Base-by-base conservation (phyloP, 2,888 invertebrate genomes). In the Pimpla rufipes region DNA sequence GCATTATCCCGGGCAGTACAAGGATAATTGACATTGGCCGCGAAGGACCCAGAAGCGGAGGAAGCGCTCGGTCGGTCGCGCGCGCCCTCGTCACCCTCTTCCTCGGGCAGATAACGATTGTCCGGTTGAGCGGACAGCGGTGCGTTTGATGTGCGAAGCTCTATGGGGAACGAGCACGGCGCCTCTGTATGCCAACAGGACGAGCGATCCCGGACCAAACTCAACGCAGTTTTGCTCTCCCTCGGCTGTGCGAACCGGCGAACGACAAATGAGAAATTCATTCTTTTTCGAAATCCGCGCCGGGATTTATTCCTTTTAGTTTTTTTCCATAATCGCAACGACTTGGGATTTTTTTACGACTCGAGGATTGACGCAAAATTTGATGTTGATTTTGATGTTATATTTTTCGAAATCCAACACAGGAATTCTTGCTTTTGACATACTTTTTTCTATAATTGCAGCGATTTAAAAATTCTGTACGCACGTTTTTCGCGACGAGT, bases 61-160 rank as follows among this genome's bases (percentile, higher is more conserved):
- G 87, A 87, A 85, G 87, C 87, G 86, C 79, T 57, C 82, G 85
- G 29, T 29, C 29, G 29, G 29, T 29, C 84, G 84, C 81, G 74
- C 85, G 78, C 47, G 81, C 78, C 79, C 11, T 8, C 78, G 45
- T 83, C 79, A 78, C 79, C 82, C 23, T 73, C 57, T 55, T 81
- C 67, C 57, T 45, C 21, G 42, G 79, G 81, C 80, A 92, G 92
- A 92, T 92, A 92, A 90, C 90, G 91, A 92, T 92, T 91, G 88
- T 89, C 87, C 89, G 89, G 87, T 87, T 84, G 89, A 88, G 76
- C 81, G 87, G 75, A 83, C 62, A 77, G 90, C 91, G 91, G 91
- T 86, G 10, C 85, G 85, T 92, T 92, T 91, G 88, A 92, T 90
- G 88, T 88, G 67, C 55, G 74, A 52, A 18, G 18, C 37, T 40